These are phyloP conservation scores for Agelas oroides DNA, from an alignment of 37 sponge, comb jelly and placozoan species.

Conservation along the genomic window DNA sequence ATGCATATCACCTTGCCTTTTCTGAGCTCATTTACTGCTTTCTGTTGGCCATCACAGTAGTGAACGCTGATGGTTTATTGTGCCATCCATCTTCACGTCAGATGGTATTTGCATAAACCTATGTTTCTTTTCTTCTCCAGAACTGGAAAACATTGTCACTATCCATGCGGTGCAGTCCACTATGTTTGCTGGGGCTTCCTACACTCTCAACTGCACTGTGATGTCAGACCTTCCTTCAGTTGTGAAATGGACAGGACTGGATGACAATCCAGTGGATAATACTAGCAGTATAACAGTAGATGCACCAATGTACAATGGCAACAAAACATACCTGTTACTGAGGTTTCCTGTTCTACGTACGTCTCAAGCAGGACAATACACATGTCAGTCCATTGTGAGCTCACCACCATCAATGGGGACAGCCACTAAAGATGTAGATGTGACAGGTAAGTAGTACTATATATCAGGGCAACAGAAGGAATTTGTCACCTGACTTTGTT, in stretches of 20 bases:
- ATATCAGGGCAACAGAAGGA: too few relatives aligned
- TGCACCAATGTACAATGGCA: not conserved
- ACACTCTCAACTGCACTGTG: conserved; percentile 7
- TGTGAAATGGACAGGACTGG: conserved; percentile 11
- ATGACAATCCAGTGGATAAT: not conserved
- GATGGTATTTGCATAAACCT: too few relatives aligned
- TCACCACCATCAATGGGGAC: not conserved
- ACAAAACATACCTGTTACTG: not conserved
- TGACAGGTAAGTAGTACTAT: not conserved
- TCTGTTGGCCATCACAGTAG: too few relatives aligned
- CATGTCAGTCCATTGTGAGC: not conserved
- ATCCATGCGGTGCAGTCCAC: too few relatives aligned
- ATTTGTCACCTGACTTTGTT: too few relatives aligned
- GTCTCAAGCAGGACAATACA: conserved; percentile 16
- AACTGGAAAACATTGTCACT: too few relatives aligned
- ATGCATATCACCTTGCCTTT: too few relatives aligned
- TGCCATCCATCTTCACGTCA: too few relatives aligned
- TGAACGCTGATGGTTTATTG: too few relatives aligned
- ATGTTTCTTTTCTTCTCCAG: too few relatives aligned
- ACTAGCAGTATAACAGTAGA: not conserved
- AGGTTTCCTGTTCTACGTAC: not conserved
- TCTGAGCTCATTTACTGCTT: too few relatives aligned
- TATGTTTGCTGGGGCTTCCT: conserved; percentile 2
- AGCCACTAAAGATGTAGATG: not conserved
- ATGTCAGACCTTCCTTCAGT: not conserved